Percentiles rank a stretch among this genome's conserved stretches.
These are phyloP conservation scores for Kradibia gibbosae DNA, from an alignment of 1,140 invertebrate genomes.

Conservation along the genomic window DNA sequence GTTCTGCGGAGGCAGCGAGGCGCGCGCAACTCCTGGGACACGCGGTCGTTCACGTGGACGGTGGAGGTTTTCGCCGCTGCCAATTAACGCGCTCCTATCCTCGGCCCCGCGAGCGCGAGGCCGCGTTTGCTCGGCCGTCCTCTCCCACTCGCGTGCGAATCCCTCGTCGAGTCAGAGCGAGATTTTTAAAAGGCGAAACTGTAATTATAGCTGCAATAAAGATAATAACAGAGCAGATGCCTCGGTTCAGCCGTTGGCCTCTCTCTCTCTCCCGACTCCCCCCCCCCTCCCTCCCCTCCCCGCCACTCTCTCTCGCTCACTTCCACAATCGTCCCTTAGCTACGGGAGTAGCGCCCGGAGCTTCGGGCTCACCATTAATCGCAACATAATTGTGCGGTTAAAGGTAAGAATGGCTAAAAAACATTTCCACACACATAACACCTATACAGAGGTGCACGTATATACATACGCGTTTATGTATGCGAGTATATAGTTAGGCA, in stretches of 20 bases:
- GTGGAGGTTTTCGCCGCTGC: slow-evolving; percentile 2
- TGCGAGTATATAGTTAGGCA: too few species aligned
- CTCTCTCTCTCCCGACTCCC: neutral
- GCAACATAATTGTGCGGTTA: neutral
- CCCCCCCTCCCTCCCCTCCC: too few species aligned
- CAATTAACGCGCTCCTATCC: neutral
- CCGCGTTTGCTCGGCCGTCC: neutral
- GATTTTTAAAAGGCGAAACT: slow-evolving; percentile 19
- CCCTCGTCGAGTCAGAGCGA: slow-evolving; percentile 17
- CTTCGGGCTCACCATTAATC: neutral
- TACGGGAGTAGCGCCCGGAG: neutral
- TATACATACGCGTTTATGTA: too few species aligned
- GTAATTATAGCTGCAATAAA: neutral
- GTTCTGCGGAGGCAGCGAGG: too few species aligned
- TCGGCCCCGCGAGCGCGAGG: neutral
- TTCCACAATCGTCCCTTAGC: neutral
- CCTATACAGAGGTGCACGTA: too few species aligned
- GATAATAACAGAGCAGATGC: slow-evolving; percentile 11
- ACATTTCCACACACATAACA: too few species aligned
- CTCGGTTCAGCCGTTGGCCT: neutral
- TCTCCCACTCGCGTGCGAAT: neutral
- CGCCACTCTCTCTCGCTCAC: neutral
- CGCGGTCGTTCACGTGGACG: slow-evolving; percentile 42
- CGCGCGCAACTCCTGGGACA: neutral
- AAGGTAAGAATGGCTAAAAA: too few species aligned